Evolutionary conservation across 2,113 vertebrate species (phyloP), one percentile per base, ranked within the genome.

Genomic region (Echinops telfairi): DNA sequence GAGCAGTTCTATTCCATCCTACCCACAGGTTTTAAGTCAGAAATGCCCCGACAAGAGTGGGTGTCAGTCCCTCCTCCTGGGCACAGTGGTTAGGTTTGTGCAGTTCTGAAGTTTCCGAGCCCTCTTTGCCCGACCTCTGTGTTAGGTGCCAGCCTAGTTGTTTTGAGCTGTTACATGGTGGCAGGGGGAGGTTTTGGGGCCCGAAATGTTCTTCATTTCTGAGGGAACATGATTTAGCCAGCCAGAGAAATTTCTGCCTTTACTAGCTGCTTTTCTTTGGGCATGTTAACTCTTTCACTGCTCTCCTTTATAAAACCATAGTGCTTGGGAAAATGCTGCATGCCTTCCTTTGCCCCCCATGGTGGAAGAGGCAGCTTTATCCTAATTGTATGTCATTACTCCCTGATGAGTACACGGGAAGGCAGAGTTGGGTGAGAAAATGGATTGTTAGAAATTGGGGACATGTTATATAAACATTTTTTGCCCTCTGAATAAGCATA

Each of bases 301-400:
- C 10, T 86, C 31, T 43, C 70, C 86, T 64, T 93, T 71, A 89
- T 76, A 62, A 33, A 92, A 75, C 6, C 40, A 53, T 15, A 64
- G 86, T 95, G 64, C 29, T 77, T 94, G n/a, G 12, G 79, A 78
- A 93, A 86, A 20, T 83, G 25, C 62, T 94, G 58, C 25, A 1
- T 85, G 47, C 80, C 70, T 29, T 79, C 60, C 75, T 75, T 25
- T 82, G 36, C 83, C 43, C 4, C 23, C 25, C 81, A 7, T 75
- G 66, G 29, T 88, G 53, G 11, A 82, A 38, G 25, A 73, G 7
- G 6, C 75, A 36, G 57, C 8, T 12, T 86, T 60, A 86, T 38
- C 29, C 87, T 83, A 91, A 89, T 82, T 88, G 68, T 33, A 38
- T 88, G 60, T 76, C 38, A 80, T 17, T 94, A 47, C 91, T 90